Percentiles rank a stretch among this genome's conserved stretches.
Conservation (phyloP, 2,888 invertebrate genomes). For the Eledona agricola region DNA sequence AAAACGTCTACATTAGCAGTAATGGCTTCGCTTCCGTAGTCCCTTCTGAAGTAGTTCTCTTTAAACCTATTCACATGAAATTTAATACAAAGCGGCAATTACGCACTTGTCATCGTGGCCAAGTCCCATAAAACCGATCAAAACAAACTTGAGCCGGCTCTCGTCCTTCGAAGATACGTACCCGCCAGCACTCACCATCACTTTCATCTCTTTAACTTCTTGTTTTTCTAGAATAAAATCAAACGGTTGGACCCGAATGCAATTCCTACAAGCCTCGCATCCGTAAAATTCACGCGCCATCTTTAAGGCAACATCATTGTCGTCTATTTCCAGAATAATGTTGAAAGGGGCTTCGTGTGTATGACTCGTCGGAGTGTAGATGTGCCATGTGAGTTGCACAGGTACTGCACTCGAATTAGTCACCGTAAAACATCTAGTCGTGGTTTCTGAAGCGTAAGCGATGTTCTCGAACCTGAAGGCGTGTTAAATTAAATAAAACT, state of each 20-base stretch:
- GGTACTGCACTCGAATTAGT: conserved; percentile 45
- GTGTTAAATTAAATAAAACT: not conserved
- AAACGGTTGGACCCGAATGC: conserved; percentile 1
- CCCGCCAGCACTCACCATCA: conserved; percentile 1
- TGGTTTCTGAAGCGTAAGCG: conserved; percentile 34
- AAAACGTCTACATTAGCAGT: conserved; percentile 39
- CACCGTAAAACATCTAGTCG: conserved; percentile 41
- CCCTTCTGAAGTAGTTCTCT: conserved; percentile 47
- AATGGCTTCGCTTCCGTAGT: conserved; percentile 33
- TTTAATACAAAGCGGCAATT: too few relatives aligned
- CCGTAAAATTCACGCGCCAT: conserved; percentile 10
- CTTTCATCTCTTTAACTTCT: not conserved
- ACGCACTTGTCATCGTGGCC: conserved; percentile 40
- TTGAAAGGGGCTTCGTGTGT: conserved; percentile 11
- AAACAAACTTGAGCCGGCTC: conserved; percentile 32
- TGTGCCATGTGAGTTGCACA: conserved; percentile 45
- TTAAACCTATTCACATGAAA: conserved; percentile 42
- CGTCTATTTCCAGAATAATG: conserved; percentile 2
- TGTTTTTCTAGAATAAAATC: conserved; percentile 9
- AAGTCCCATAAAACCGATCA: conserved; percentile 44
- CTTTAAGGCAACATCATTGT: not conserved
- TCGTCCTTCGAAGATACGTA: conserved; percentile 1
- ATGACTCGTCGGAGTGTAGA: conserved; percentile 39
- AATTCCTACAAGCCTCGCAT: conserved; percentile 4
- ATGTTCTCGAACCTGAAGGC: conserved; percentile 45